A percentile compares a stretch with the other conserved stretches of the same genome.
Conservation (phyloP, 2,797 vertebrate genomes). For the Arremon aurantiirostris region DNA sequence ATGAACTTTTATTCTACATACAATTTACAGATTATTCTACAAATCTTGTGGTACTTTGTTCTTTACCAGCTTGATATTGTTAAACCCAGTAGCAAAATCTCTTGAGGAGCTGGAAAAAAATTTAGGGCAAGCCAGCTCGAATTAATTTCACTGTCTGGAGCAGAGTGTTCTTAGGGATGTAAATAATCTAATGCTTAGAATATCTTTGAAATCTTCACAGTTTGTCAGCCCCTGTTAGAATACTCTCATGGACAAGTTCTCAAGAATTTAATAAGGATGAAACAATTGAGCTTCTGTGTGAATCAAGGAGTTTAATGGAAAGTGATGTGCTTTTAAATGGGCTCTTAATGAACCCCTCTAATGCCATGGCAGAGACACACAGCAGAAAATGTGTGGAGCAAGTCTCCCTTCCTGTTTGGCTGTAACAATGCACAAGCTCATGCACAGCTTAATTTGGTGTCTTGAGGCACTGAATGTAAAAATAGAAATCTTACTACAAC, state of each 20-base stretch:
- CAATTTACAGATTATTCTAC: background rate
- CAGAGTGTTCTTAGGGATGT: conserved; percentile 1
- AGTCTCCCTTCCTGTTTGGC: background rate
- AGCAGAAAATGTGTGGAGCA: background rate
- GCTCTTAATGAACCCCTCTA: background rate
- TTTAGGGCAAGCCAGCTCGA: background rate
- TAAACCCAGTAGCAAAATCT: conserved; percentile 16
- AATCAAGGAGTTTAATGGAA: background rate
- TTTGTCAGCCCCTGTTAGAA: conserved; percentile 21
- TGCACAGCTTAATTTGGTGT: background rate
- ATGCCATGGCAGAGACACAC: background rate
- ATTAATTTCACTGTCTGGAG: conserved; percentile 48
- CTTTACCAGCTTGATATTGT: conserved; percentile 2
- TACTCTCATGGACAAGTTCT: background rate
- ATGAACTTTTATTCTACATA: background rate
- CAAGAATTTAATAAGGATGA: background rate
- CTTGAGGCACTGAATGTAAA: background rate
- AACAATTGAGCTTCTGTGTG: background rate
- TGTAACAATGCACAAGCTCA: background rate
- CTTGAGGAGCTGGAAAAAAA: conserved; percentile 36
- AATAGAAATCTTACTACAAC: background rate
- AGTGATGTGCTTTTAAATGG: background rate
- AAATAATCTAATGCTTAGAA: conserved; percentile 46
- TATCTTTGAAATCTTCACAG: conserved; percentile 25
- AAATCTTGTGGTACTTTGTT: background rate